Conservation (phyloP, 1,140 invertebrate species). For the Glossosoma conforme region DNA sequence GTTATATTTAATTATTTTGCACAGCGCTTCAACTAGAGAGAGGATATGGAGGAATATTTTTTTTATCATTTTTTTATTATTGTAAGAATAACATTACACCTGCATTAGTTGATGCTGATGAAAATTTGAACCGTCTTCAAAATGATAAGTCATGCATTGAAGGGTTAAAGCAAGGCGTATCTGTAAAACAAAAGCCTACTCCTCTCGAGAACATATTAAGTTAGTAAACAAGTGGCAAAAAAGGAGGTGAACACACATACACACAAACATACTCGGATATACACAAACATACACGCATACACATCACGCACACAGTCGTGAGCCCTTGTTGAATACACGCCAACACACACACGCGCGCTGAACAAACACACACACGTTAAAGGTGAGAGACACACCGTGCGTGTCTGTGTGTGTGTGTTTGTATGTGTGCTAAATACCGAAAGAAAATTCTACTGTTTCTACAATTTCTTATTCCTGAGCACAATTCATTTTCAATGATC, state of each 20-base stretch:
- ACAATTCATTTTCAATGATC: slow-evolving; percentile 30
- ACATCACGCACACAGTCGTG: background rate
- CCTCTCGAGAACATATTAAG: slow-evolving; percentile 28
- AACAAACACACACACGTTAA: background rate
- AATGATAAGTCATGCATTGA: too few relatives aligned
- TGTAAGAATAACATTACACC: too few relatives aligned
- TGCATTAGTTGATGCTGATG: too few relatives aligned
- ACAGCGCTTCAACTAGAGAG: too few relatives aligned
- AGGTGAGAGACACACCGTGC: background rate
- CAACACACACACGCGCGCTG: slow-evolving; percentile 8
- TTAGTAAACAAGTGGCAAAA: slow-evolving; percentile 32
- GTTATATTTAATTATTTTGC: too few relatives aligned
- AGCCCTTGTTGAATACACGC: slow-evolving; percentile 12
- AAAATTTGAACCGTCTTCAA: too few relatives aligned
- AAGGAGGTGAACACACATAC: slow-evolving; percentile 22
- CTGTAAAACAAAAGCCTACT: slow-evolving; percentile 24
- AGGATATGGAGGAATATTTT: too few relatives aligned
- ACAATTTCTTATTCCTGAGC: slow-evolving; percentile 28
- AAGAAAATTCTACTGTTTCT: slow-evolving; percentile 28
- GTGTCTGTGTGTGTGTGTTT: background rate
- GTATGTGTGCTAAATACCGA: slow-evolving; percentile 23
- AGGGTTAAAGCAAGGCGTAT: too few relatives aligned
- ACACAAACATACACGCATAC: slow-evolving; percentile 3
- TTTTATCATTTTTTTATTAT: too few relatives aligned
- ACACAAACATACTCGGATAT: slow-evolving; percentile 5